A percentile compares a stretch with the other conserved stretches of the same genome.
Conservation (phyloP, 2,797 vertebrate genomes). For the Hypotaenidia okinawae region DNA sequence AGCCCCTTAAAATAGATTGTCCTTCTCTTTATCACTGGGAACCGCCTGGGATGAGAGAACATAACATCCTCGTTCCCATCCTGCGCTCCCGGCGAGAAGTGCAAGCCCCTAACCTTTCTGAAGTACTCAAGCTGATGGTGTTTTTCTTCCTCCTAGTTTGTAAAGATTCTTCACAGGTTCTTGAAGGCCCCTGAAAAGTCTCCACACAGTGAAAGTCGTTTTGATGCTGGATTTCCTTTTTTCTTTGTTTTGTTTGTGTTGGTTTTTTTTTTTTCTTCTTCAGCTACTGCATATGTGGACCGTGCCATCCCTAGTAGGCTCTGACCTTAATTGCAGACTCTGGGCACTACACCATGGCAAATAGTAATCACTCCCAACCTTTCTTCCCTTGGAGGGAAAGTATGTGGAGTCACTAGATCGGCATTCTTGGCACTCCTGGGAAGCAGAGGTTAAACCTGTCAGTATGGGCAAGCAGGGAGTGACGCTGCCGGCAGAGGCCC, state of each 20-base stretch:
- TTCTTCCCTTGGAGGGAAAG: slow-evolving; percentile 60
- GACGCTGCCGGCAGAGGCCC: background rate
- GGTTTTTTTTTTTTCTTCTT: background rate
- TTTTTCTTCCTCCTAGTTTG: background rate
- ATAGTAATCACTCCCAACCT: slow-evolving; percentile 7
- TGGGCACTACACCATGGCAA: background rate
- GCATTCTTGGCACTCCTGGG: slow-evolving; percentile 35
- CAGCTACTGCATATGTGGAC: background rate
- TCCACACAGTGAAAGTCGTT: background rate
- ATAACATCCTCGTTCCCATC: slow-evolving; percentile 38
- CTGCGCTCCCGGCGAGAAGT: background rate
- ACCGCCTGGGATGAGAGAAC: slow-evolving; percentile 13
- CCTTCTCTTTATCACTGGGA: slow-evolving; percentile 41
- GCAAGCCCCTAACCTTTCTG: background rate
- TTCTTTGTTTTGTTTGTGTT: background rate
- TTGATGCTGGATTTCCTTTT: background rate
- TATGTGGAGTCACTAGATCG: background rate
- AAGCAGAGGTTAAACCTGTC: slow-evolving; percentile 47
- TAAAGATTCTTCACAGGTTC: background rate
- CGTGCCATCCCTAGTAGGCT: background rate
- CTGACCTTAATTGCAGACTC: slow-evolving; percentile 13
- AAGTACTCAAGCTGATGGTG: background rate
- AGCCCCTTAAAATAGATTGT: slow-evolving; percentile 61
- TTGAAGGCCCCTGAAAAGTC: background rate
- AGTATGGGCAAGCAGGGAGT: slow-evolving; percentile 9